Evolutionary conservation across 1,140 invertebrate genomes (phyloP).

Genomic region (Tetraneura akinire): DNA sequence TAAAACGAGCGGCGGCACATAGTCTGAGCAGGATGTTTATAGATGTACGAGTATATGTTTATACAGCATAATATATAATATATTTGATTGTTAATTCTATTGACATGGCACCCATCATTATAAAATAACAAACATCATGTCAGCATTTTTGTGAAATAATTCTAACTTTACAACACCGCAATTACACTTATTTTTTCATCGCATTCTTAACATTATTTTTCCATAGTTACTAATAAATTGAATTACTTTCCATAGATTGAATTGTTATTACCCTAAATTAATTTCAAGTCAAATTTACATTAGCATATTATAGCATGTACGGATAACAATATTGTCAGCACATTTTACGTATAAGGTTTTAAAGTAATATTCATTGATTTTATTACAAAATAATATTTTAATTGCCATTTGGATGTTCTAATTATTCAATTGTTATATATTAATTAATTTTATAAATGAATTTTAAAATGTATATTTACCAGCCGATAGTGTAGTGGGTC

Average conservation of each 20-base stretch:
- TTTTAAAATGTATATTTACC: conserved; percentile 60
- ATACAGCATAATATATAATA: too few species aligned
- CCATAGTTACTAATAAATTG: neutral
- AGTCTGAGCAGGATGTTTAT: conserved; percentile 5
- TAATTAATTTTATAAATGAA: too few species aligned
- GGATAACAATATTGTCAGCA: too few species aligned
- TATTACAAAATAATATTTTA: too few species aligned
- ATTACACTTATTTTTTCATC: neutral
- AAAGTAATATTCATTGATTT: too few species aligned
- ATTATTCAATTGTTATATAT: too few species aligned
- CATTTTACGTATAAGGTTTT: too few species aligned
- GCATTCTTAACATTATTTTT: neutral
- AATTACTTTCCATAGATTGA: neutral
- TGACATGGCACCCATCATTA: conserved; percentile 12
- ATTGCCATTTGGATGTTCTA: too few species aligned
- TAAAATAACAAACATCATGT: conserved; percentile 21
- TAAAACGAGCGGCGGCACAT: neutral
- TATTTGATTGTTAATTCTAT: conserved; percentile 13
- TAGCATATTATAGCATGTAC: too few species aligned
- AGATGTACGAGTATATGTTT: too few species aligned
- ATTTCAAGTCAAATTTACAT: too few species aligned
- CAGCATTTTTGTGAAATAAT: neutral
- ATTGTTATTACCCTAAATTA: neutral
- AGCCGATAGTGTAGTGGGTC: conserved; percentile 71
- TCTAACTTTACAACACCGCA: conserved; percentile 11